Percentiles rank a stretch among this genome's conserved stretches.
phyloP scores from a whole-genome alignment of 2,888 invertebrate genomes.

The Cremastobaeus sp. region DNA sequence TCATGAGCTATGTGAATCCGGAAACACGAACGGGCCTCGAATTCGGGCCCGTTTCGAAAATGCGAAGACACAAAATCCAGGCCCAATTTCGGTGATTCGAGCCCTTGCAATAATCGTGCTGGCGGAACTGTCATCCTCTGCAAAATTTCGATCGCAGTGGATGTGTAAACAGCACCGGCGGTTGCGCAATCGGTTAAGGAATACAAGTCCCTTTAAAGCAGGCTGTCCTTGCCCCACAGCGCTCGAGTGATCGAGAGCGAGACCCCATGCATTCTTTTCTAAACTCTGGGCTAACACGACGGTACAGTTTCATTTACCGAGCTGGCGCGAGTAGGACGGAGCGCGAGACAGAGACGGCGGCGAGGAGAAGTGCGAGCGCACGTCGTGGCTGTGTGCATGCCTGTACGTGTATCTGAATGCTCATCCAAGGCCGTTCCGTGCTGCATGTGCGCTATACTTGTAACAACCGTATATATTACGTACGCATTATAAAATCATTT shows the following conservation, averaged over 20 bases:
- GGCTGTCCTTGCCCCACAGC: slow-evolving; percentile 55
- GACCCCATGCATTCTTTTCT: slow-evolving; percentile 57
- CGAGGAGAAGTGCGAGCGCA: slow-evolving; percentile 21
- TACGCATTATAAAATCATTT: slow-evolving; percentile 47
- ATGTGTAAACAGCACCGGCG: slow-evolving; percentile 8
- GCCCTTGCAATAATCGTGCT: no score
- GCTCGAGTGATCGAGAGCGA: slow-evolving; percentile 38
- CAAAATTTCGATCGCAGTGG: slow-evolving; percentile 45
- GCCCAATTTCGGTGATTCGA: no score
- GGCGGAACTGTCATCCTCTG: no score
- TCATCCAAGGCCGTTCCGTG: slow-evolving; percentile 58
- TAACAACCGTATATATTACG: slow-evolving; percentile 49
- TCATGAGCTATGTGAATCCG: no score
- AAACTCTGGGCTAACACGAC: slow-evolving; percentile 34
- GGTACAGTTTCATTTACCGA: slow-evolving; percentile 26
- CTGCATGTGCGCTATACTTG: slow-evolving; percentile 51
- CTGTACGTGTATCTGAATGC: slow-evolving; percentile 50
- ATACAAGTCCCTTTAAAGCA: slow-evolving; percentile 53
- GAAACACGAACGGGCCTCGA: no score
- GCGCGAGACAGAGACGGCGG: slow-evolving; percentile 4
- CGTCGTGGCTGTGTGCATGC: slow-evolving; percentile 4
- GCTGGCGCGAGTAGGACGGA: neutral
- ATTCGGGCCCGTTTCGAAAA: no score
- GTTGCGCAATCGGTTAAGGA: slow-evolving; percentile 48
- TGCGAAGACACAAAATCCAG: no score